These are phyloP conservation scores for Seladonia tumulorum DNA, from an alignment of 2,888 invertebrate species.

Conservation along the genomic window DNA sequence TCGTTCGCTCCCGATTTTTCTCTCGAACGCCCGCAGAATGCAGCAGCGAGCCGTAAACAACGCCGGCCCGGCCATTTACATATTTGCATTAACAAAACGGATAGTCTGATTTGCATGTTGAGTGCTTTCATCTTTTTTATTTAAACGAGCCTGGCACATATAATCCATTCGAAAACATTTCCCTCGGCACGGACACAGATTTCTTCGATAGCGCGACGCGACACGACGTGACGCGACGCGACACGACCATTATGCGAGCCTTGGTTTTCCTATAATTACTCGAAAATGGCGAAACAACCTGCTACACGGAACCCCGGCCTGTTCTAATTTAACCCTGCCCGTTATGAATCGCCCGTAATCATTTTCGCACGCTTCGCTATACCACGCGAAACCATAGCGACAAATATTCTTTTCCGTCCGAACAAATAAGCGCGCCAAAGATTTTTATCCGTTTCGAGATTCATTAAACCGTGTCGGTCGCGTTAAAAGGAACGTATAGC, in stretches of 20 bases:
- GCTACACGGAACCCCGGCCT: neutral
- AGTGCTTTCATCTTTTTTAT: slow-evolving; percentile 72
- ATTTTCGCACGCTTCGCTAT: neutral
- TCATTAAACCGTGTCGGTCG: neutral
- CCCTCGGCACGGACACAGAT: slow-evolving; percentile 23
- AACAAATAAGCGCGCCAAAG: neutral
- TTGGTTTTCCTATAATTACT: neutral
- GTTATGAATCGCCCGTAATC: neutral
- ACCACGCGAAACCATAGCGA: neutral
- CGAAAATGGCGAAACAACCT: neutral
- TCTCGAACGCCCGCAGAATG: slow-evolving; percentile 53
- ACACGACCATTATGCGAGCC: neutral
- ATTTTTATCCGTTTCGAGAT: neutral
- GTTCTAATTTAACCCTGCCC: neutral
- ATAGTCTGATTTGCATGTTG: slow-evolving; percentile 74
- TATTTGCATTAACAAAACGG: slow-evolving; percentile 77
- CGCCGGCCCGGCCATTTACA: slow-evolving; percentile 70
- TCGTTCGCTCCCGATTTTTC: slow-evolving; percentile 66
- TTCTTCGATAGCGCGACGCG: slow-evolving; percentile 39
- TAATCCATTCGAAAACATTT: slow-evolving; percentile 57
- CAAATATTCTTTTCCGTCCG: neutral
- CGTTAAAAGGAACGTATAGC: neutral
- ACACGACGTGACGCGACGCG: neutral
- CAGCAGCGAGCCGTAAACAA: slow-evolving; percentile 71
- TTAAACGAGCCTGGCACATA: slow-evolving; percentile 61